A percentile compares a stretch with the other conserved stretches of the same genome.
These are phyloP conservation scores for Diachasma alloeum DNA, from an alignment of 1,140 invertebrate species.

Conservation along the genomic window DNA sequence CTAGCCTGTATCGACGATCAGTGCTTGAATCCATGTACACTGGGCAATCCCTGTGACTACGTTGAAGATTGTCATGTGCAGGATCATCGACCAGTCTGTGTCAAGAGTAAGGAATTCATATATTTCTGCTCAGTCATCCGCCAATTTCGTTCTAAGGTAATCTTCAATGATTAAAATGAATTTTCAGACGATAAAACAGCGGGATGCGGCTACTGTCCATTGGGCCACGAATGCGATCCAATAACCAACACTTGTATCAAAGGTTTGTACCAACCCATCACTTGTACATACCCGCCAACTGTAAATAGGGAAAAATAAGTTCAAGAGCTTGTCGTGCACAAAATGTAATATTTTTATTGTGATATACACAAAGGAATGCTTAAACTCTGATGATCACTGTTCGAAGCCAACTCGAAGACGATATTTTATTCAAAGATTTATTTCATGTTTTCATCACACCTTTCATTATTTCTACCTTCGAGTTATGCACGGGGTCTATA, in stretches of 20 bases:
- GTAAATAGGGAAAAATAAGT: conserved; percentile 44
- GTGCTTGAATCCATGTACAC: conserved; percentile 78
- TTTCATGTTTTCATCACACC: conserved; percentile 5
- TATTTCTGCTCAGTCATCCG: neutral
- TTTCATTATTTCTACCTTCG: conserved; percentile 22
- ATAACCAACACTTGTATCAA: conserved; percentile 79
- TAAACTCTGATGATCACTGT: neutral
- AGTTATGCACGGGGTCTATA: conserved; percentile 58
- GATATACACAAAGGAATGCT: conserved; percentile 10
- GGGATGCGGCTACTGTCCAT: conserved; percentile 78
- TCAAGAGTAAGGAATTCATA: conserved; percentile 70
- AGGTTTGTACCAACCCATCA: conserved; percentile 64
- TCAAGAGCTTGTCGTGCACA: neutral
- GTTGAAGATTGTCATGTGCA: conserved; percentile 78
- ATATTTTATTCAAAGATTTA: neutral
- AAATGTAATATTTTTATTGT: neutral
- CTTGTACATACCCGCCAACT: conserved; percentile 55
- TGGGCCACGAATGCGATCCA: conserved; percentile 77
- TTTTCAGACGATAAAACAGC: conserved; percentile 44
- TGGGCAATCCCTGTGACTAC: conserved; percentile 73
- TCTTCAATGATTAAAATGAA: neutral
- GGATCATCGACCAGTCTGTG: conserved; percentile 80
- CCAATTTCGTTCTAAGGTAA: neutral
- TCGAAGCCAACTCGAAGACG: conserved; percentile 10
- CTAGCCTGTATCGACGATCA: conserved; percentile 80